Evolutionary conservation across 2,888 invertebrate genomes (phyloP), one percentile per base, ranked within the genome.

Genomic region (Tribolium freemani): DNA sequence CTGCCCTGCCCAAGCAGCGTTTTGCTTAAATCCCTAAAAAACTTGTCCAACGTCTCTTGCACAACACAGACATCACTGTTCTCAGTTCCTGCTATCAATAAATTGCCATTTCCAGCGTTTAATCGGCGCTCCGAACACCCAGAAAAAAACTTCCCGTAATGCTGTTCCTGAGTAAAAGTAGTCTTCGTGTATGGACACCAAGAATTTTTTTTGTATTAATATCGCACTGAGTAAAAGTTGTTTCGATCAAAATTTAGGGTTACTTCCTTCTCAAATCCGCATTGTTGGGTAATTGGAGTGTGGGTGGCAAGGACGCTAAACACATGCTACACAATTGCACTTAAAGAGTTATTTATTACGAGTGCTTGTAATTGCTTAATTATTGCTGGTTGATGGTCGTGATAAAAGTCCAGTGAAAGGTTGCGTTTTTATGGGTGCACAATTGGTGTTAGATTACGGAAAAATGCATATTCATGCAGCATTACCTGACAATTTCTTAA

Each of bases 251-350:
- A 45, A 46, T 58, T 10, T 38, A 48, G n/a, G n/a, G 11, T 11
- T 5, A 31, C 56, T 13, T 57, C 45, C 44, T 58, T 20, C 44
- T 16, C 58, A 58, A 26, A 48, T 46, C 48, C 48, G 60, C 60
- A 60, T 60, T 60, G 60, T 60, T 48, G 26, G 26, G 21, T 60
- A 48, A 60, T 58, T 13, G 30, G 46, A 45, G 54, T 16, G 70
- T 70, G 63, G 70, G 70, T 70, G 70, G 70, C 70, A 56, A 64
- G 63, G 70, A 54, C 64, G 46, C 21, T 48, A 58, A 56, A 26
- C 60, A 60, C 48, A 48, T 60, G 60, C 48, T 60, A 38, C 38
- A 50, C 61, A 61, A 48, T 61, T 61, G 21, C 50, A 50, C 61
- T 61, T 16, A 31, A 50, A 48, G 61, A 48, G 38, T n/a, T 64